phyloP scores from a whole-genome alignment of 1,140 invertebrate species.

The Lithobius niger region DNA sequence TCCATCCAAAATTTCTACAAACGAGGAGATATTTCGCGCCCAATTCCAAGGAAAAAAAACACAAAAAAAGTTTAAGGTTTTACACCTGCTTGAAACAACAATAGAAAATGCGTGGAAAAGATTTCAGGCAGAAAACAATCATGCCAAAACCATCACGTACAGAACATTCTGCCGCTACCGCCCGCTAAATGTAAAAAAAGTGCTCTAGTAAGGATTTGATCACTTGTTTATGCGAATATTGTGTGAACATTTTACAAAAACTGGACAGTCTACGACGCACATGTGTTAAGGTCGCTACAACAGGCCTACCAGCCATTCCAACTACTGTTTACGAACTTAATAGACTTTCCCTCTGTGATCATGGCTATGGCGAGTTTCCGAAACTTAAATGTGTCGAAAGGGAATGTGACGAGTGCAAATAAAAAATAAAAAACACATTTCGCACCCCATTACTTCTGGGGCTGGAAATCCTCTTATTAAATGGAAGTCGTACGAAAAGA shows the following conservation, averaged over 20 bases:
- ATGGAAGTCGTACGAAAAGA: not conserved
- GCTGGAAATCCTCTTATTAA: too few relatives aligned
- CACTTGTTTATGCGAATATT: not conserved
- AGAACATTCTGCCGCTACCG: not conserved
- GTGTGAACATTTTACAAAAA: not conserved
- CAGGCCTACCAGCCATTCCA: not conserved
- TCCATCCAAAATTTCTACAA: not conserved
- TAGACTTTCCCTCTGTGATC: not conserved
- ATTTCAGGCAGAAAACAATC: not conserved
- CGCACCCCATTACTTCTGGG: too few relatives aligned
- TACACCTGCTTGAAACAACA: too few relatives aligned
- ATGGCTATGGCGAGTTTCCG: not conserved
- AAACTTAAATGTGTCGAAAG: not conserved
- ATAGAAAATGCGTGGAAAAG: not conserved
- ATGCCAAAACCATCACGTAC: not conserved
- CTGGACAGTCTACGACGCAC: not conserved
- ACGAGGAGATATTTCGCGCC: not conserved
- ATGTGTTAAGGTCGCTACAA: not conserved
- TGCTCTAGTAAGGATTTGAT: not conserved
- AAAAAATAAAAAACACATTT: too few relatives aligned
- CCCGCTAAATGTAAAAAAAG: too few relatives aligned
- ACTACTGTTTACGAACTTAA: not conserved
- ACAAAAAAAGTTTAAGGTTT: not conserved
- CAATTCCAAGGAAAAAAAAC: not conserved
- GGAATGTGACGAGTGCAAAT: not conserved